Conservation (phyloP, 1,140 invertebrate species). For the Melanaphis sacchari region DNA sequence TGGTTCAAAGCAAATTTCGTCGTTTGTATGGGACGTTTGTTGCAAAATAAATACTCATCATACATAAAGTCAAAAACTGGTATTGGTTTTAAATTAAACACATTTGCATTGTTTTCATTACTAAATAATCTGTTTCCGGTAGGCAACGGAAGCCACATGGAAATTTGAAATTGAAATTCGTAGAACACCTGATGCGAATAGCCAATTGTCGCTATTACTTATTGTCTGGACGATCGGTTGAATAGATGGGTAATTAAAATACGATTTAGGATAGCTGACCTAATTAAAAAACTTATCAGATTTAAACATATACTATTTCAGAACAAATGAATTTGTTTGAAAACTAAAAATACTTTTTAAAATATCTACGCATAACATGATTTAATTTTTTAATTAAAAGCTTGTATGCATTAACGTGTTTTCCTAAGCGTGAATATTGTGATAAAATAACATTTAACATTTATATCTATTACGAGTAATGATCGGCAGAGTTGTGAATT, state of each 20-base stretch:
- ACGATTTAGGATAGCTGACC: neutral
- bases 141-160: neutral
- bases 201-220: neutral
- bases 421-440: neutral
- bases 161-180: slow-evolving; percentile 41
- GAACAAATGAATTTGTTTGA: neutral
- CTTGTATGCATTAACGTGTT: neutral
- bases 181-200: slow-evolving; percentile 1
- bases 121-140: slow-evolving; percentile 23
- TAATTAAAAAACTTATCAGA: neutral
- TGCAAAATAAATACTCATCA: neutral
- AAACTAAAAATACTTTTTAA: neutral
- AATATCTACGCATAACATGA: neutral
- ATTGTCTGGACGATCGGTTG: neutral
- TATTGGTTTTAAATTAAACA: neutral
- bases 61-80: neutral
- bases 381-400: neutral
- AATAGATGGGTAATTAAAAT: neutral
- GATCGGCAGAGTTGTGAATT: neutral
- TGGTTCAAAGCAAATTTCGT: neutral
- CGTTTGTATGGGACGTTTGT: neutral
- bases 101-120: slow-evolving; percentile 17
- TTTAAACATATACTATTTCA: neutral
- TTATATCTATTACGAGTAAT: neutral
- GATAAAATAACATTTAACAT: neutral